Evolutionary conservation across 2,113 vertebrate species (phyloP).

Genomic region (Aix galericulata): DNA sequence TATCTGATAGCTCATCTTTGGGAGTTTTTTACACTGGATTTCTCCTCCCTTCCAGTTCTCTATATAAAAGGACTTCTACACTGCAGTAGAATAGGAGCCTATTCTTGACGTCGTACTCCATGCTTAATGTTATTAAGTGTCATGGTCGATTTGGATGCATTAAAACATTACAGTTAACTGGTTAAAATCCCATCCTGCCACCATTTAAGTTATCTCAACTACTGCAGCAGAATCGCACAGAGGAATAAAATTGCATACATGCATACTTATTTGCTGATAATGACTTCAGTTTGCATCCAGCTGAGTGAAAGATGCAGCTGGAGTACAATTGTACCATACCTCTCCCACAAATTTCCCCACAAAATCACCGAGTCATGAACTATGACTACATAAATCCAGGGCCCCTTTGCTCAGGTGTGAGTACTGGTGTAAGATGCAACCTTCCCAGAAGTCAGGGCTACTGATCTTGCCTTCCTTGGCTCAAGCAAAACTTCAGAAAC

Average conservation of each 20-base stretch:
- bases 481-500: background rate
- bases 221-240: background rate
- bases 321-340: background rate
- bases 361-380: background rate
- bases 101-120: background rate
- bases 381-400: background rate
- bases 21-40: background rate
- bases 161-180: background rate
- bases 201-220: background rate
- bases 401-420: background rate
- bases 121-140: background rate
- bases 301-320: background rate
- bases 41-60: background rate
- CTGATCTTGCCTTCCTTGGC: background rate
- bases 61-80: background rate
- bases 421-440: background rate
- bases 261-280: background rate
- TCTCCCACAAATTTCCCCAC: background rate
- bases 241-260: background rate
- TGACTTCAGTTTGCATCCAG: background rate
- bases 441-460: background rate
- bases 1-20: background rate
- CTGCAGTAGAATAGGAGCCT: background rate
- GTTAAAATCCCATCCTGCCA: background rate
- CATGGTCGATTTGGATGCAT: background rate